These are phyloP conservation scores for Himalopsyche tibetana DNA, from an alignment of 2,888 invertebrate genomes.

Conservation along the genomic window DNA sequence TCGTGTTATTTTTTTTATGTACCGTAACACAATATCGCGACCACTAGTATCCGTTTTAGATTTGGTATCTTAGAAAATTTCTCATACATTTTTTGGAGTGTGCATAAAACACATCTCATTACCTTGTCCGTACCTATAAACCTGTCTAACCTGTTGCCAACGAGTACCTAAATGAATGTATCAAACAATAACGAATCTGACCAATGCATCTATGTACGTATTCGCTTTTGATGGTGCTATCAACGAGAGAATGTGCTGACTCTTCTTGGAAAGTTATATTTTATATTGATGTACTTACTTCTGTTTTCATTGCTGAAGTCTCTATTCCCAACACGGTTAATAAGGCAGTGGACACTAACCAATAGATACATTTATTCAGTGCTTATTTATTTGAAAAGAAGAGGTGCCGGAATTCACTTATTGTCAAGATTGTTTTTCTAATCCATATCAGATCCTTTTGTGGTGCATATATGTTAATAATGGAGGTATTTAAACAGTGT, in stretches of 20 bases:
- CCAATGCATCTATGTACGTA: conserved; percentile 13
- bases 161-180: conserved; percentile 26
- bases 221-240: conserved; percentile 39
- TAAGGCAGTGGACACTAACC: not conserved
- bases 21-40: too few species aligned
- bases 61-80: not conserved
- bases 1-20: too few species aligned
- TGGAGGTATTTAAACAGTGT: too few species aligned
- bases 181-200: conserved; percentile 29
- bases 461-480: too few species aligned
- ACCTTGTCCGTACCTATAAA: conserved; percentile 31
- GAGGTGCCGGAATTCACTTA: too few species aligned
- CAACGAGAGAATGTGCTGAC: conserved; percentile 25
- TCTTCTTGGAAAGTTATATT: conserved; percentile 18
- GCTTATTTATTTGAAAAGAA: too few species aligned
- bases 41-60: too few species aligned
- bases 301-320: conserved; percentile 38
- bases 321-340: not conserved
- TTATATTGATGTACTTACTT: conserved; percentile 21
- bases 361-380: too few species aligned
- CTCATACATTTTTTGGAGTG: conserved; percentile 37
- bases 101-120: conserved; percentile 40
- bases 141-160: conserved; percentile 32
- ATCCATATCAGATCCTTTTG: too few species aligned
- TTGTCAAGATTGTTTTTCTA: too few species aligned